Conservation (phyloP, 2,797 vertebrate species). For the Myotis daubentonii region DNA sequence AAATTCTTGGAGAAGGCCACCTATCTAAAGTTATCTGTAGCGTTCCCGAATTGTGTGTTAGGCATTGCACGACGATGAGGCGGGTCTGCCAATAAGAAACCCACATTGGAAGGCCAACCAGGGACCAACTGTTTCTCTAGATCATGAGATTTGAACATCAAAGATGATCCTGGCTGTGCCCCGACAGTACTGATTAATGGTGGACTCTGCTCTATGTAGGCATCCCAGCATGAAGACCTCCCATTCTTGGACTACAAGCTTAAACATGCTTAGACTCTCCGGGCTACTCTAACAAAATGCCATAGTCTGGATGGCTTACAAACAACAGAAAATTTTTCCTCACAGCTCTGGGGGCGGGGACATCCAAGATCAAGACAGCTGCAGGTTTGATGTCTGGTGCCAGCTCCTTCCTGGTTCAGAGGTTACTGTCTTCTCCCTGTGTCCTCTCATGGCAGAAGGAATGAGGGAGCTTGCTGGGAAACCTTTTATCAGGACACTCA, state of each 20-base stretch:
- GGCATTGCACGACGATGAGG: background rate
- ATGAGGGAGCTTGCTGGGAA: background rate
- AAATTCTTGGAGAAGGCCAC: background rate
- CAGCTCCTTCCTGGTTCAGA: background rate
- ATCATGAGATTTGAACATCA: background rate
- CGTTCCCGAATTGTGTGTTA: background rate
- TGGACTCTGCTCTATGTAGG: rapidly evolving
- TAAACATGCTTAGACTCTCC: background rate
- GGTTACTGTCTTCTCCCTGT: background rate
- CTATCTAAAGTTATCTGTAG: background rate
- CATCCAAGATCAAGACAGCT: background rate
- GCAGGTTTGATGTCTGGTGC: background rate
- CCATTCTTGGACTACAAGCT: background rate
- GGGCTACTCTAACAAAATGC: background rate
- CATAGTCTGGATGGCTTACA: background rate
- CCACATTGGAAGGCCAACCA: background rate
- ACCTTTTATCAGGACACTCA: background rate
- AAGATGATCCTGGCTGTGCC: background rate
- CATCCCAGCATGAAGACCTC: background rate
- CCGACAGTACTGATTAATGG: background rate
- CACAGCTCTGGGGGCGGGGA: background rate
- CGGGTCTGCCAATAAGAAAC: background rate
- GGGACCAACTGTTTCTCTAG: background rate
- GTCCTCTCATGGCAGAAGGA: background rate
- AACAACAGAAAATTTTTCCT: background rate